These are phyloP conservation scores for Trypoxylon attenuatum DNA, from an alignment of 2,888 invertebrate genomes.

Conservation along the genomic window DNA sequence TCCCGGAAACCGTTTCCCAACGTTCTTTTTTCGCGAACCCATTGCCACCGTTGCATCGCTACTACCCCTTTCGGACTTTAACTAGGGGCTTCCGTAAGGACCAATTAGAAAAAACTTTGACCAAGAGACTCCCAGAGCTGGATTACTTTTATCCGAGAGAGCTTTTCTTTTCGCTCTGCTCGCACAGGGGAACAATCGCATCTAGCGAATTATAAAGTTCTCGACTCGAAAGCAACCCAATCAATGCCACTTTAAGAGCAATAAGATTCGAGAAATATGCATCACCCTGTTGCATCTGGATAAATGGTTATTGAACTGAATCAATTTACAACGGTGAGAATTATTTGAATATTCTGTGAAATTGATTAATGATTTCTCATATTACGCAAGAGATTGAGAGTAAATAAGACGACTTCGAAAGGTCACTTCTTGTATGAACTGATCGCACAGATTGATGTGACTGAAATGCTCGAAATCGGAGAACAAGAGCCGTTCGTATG, in stretches of 20 bases:
- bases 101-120: slow-evolving; percentile 58
- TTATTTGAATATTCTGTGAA: no score
- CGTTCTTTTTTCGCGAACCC: slow-evolving; percentile 27
- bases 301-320: no score
- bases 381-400: no score
- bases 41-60: slow-evolving; percentile 26
- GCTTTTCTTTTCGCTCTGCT: slow-evolving; percentile 44
- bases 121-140: slow-evolving; percentile 18
- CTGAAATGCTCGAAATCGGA: slow-evolving; percentile 29
- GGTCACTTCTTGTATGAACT: no score
- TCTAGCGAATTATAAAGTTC: slow-evolving; percentile 60
- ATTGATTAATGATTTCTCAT: no score
- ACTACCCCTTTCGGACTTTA: slow-evolving; percentile 19
- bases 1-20: slow-evolving; percentile 18
- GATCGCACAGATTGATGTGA: no score
- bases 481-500: slow-evolving; percentile 8
- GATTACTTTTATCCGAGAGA: slow-evolving; percentile 59
- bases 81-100: slow-evolving; percentile 16
- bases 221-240: not conserved
- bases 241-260: not conserved
- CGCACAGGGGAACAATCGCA: slow-evolving; percentile 31
- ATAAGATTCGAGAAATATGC: no score
- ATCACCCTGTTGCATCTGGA: no score
- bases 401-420: no score
- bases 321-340: no score